phyloP scores from a whole-genome alignment of 1,140 invertebrate species.

The Drosophila elegans region DNA sequence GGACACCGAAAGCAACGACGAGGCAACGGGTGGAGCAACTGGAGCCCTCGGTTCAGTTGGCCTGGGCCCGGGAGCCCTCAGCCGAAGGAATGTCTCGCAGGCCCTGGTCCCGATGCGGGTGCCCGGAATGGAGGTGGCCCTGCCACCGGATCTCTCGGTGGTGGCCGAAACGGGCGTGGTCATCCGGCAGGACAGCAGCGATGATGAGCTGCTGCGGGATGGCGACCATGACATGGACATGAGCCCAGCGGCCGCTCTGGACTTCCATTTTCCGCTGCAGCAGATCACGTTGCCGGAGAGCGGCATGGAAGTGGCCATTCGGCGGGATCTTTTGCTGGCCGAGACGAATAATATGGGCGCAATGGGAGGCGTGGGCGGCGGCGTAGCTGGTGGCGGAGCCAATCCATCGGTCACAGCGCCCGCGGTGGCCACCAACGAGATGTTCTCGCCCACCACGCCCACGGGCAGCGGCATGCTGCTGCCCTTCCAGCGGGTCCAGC shows the following conservation, averaged over 20 bases:
- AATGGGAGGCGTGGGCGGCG: conserved; percentile 8
- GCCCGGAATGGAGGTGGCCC: conserved; percentile 82
- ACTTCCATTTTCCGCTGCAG: conserved; percentile 70
- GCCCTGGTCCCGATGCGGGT: conserved; percentile 56
- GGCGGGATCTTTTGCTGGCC: conserved; percentile 70
- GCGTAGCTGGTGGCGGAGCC: conserved; percentile 7
- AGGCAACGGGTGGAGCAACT: conserved; percentile 50
- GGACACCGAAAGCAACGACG: conserved; percentile 40
- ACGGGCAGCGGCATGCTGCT: conserved; percentile 73
- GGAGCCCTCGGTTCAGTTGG: conserved; percentile 13
- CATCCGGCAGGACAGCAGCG: conserved; percentile 71
- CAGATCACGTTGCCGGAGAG: conserved; percentile 76
- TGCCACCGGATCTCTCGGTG: conserved; percentile 83
- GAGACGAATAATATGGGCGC: conserved; percentile 55
- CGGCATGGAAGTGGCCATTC: conserved; percentile 84
- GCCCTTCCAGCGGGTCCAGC: conserved; percentile 82
- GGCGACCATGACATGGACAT: conserved; percentile 61
- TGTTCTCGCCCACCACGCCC: conserved; percentile 80
- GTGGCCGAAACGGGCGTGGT: conserved; percentile 79
- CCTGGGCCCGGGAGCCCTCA: conserved; percentile 33
- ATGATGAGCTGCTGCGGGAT: conserved; percentile 62
- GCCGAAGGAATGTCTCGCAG: conserved; percentile 47
- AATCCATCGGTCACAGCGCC: conserved; percentile 4
- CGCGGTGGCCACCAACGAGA: conserved; percentile 56
- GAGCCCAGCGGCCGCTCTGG: conserved; percentile 55